Evolutionary conservation across 2,797 vertebrate species (phyloP).

Genomic region (Chelon auratus): DNA sequence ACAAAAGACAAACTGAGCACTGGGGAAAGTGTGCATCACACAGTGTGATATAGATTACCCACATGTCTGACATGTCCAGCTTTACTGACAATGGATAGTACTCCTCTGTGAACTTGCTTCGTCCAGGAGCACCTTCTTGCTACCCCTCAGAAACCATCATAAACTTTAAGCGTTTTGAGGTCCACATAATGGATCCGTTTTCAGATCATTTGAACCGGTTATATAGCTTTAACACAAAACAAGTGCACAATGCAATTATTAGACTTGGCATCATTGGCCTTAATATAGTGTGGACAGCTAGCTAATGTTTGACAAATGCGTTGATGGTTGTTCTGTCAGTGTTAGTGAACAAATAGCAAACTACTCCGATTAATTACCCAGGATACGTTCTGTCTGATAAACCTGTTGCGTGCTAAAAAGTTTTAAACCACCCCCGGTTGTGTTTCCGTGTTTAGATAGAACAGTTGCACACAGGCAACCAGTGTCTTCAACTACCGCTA

Average conservation of each 20-base stretch:
- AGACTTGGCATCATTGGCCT: neutral
- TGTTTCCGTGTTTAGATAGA: neutral
- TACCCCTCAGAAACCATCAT: conserved; percentile 11
- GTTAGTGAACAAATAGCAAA: neutral
- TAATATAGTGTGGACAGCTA: neutral
- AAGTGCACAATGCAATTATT: neutral
- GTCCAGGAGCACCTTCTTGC: neutral
- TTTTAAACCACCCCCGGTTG: neutral
- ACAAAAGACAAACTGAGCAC: neutral
- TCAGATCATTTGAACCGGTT: neutral
- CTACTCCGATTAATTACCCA: neutral
- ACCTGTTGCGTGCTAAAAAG: conserved; percentile 48
- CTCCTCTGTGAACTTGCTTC: neutral
- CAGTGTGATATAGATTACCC: neutral
- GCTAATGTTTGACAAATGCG: neutral
- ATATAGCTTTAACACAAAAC: neutral
- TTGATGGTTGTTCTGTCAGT: neutral
- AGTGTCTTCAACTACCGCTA: conserved; percentile 25
- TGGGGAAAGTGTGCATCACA: conserved; percentile 13
- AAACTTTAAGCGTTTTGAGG: conserved; percentile 11
- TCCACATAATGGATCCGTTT: conserved; percentile 21
- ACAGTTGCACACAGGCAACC: conserved; percentile 21
- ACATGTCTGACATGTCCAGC: neutral
- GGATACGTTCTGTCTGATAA: neutral
- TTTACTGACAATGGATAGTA: neutral